These are phyloP conservation scores for Aricia artaxerxes DNA, from an alignment of 2,888 invertebrate genomes.

Conservation along the genomic window DNA sequence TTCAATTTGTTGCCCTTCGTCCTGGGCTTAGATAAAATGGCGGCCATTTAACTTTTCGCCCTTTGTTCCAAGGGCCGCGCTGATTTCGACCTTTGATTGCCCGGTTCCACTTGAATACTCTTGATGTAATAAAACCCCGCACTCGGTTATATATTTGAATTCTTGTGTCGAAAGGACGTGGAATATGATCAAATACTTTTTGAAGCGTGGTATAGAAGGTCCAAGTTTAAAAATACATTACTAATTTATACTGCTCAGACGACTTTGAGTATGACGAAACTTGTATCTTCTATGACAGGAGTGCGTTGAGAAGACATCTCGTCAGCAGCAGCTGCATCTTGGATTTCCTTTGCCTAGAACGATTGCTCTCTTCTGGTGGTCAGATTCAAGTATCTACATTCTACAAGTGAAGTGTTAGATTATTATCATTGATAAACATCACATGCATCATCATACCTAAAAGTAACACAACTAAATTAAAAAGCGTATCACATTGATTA, in stretches of 20 bases:
- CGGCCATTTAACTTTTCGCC: conserved; percentile 57
- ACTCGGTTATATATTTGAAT: conserved; percentile 5
- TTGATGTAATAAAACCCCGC: conserved; percentile 38
- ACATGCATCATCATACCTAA: no score
- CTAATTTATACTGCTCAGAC: no score
- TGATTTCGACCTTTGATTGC: conserved; percentile 55
- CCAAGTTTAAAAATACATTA: no score
- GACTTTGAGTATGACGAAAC: no score
- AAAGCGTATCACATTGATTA: neutral
- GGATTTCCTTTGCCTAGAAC: no score
- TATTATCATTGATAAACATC: no score
- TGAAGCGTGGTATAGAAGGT: neutral
- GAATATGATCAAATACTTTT: neutral
- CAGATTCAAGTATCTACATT: no score
- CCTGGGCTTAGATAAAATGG: conserved; percentile 53
- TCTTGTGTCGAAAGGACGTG: neutral
- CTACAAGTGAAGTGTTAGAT: no score
- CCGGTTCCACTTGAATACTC: conserved; percentile 40
- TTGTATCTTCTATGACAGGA: no score
- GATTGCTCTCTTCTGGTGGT: no score
- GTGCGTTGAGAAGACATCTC: no score
- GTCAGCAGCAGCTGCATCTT: no score
- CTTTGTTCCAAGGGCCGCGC: conserved; percentile 51
- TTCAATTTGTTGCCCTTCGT: conserved; percentile 67
- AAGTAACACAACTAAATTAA: neutral